phyloP scores from a whole-genome alignment of 2,888 invertebrate species.

The Agriopis leucophaearia region DNA sequence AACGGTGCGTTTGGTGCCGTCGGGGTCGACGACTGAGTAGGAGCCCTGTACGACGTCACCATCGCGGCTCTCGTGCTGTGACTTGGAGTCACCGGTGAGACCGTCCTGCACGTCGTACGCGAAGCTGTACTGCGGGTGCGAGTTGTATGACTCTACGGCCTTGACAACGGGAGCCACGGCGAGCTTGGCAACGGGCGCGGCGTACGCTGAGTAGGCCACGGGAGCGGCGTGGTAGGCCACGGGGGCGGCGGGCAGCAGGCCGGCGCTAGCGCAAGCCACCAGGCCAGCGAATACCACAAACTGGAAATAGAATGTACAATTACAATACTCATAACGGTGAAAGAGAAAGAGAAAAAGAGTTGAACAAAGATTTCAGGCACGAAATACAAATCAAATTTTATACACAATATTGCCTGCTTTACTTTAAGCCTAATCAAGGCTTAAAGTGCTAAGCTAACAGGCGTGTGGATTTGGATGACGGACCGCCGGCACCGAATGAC shows the following conservation, averaged over 20 bases:
- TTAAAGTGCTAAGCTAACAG: no score
- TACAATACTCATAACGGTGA: background rate
- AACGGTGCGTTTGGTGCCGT: slow-evolving; percentile 80
- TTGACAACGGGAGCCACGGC: slow-evolving; percentile 46
- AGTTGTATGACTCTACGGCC: slow-evolving; percentile 60
- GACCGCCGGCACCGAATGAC: no score
- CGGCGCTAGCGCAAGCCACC: slow-evolving; percentile 50
- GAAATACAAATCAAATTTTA: background rate
- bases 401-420: no score
- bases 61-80: slow-evolving; percentile 77
- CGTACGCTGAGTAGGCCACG: slow-evolving; percentile 51
- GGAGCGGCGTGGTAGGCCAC: slow-evolving; percentile 44
- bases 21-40: slow-evolving; percentile 80
- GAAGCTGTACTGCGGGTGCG: slow-evolving; percentile 72
- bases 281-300: slow-evolving; percentile 49
- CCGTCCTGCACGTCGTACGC: slow-evolving; percentile 77
- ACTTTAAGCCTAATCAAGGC: no score
- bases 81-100: slow-evolving; percentile 77
- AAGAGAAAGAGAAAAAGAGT: background rate
- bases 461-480: no score
- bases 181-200: slow-evolving; percentile 53
- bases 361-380: no score
- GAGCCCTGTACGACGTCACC: slow-evolving; percentile 82
- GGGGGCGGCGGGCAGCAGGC: slow-evolving; percentile 52
- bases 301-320: slow-evolving; percentile 34